Percentiles rank a stretch among this genome's conserved stretches.
Conservation (phyloP, 1,140 invertebrate species). For the Solenopsis fugax region DNA sequence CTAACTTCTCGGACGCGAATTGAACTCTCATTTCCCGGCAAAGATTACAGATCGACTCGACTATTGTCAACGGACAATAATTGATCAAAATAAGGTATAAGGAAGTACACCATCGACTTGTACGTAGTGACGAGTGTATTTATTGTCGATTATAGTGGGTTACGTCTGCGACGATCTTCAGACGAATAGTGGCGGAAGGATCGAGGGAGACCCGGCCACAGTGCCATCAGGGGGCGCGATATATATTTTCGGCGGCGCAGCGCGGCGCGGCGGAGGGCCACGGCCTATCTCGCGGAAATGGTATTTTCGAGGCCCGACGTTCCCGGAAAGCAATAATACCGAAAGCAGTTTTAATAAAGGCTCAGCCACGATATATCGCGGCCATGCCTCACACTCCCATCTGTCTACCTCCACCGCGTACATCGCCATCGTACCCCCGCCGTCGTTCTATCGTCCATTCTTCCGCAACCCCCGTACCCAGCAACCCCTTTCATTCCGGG, state of each 20-base stretch:
- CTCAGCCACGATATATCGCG: slow-evolving; percentile 78
- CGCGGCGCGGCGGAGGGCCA: slow-evolving; percentile 50
- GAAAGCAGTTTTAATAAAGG: slow-evolving; percentile 81
- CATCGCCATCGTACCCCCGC: slow-evolving; percentile 17
- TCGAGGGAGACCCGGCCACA: background rate
- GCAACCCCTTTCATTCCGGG: slow-evolving; percentile 53
- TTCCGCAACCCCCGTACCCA: slow-evolving; percentile 31
- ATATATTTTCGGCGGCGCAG: slow-evolving; percentile 67
- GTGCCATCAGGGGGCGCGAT: background rate
- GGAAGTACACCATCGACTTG: slow-evolving; percentile 65
- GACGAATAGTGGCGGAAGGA: background rate
- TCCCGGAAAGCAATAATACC: slow-evolving; percentile 80
- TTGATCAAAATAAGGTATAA: slow-evolving; percentile 65
- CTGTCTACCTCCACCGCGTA: slow-evolving; percentile 66
- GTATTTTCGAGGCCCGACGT: slow-evolving; percentile 79
- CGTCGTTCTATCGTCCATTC: slow-evolving; percentile 69
- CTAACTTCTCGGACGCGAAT: slow-evolving; percentile 57
- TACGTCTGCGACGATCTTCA: slow-evolving; percentile 59
- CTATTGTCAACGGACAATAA: slow-evolving; percentile 69
- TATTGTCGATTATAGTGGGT: slow-evolving; percentile 68
- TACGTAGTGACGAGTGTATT: slow-evolving; percentile 75
- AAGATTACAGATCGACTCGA: slow-evolving; percentile 53
- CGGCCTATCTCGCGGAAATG: slow-evolving; percentile 77
- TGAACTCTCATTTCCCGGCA: slow-evolving; percentile 8
- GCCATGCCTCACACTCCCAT: slow-evolving; percentile 71